A percentile compares a stretch with the other conserved stretches of the same genome.
These are phyloP conservation scores for Venustaconcha ellipsiformis DNA, from an alignment of 1,140 invertebrate genomes.

Conservation along the genomic window DNA sequence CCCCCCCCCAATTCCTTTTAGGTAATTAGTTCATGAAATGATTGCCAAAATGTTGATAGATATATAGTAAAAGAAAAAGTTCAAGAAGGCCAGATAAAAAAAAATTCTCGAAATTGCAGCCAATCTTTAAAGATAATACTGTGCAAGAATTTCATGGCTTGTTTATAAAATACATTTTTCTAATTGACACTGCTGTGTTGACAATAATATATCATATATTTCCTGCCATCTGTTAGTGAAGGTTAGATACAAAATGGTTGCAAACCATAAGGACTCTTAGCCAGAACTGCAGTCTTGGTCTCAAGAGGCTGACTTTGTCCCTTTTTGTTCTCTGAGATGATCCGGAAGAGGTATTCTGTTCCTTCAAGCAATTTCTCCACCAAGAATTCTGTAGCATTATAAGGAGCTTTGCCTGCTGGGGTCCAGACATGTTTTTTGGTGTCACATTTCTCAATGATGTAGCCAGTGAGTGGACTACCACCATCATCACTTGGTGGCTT, in stretches of 20 bases:
- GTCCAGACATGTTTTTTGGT: constrained; percentile 59
- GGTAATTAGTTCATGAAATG: too few species aligned
- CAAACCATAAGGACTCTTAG: constrained; percentile 96
- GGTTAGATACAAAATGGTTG: not conserved
- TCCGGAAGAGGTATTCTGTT: constrained; percentile 89
- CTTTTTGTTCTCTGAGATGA: constrained; percentile 91
- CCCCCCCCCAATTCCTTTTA: too few species aligned
- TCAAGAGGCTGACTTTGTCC: constrained; percentile 88
- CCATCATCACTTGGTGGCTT: constrained; percentile 92
- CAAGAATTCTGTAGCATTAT: constrained; percentile 65
- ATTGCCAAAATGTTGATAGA: too few species aligned
- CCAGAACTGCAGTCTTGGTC: constrained; percentile 80
- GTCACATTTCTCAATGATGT: constrained; percentile 88
- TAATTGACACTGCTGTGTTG: too few species aligned
- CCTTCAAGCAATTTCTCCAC: constrained; percentile 91
- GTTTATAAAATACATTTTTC: too few species aligned
- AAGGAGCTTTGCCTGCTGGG: constrained; percentile 48
- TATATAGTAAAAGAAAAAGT: too few species aligned
- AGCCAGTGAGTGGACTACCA: constrained; percentile 94
- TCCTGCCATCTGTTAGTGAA: too few species aligned
- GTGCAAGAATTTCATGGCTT: too few species aligned
- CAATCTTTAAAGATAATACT: too few species aligned
- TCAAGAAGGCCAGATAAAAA: too few species aligned
- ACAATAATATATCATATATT: too few species aligned
- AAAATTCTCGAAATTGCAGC: too few species aligned